phyloP scores from a whole-genome alignment of 2,113 vertebrate genomes.

The Leptodactylus fuscus region DNA sequence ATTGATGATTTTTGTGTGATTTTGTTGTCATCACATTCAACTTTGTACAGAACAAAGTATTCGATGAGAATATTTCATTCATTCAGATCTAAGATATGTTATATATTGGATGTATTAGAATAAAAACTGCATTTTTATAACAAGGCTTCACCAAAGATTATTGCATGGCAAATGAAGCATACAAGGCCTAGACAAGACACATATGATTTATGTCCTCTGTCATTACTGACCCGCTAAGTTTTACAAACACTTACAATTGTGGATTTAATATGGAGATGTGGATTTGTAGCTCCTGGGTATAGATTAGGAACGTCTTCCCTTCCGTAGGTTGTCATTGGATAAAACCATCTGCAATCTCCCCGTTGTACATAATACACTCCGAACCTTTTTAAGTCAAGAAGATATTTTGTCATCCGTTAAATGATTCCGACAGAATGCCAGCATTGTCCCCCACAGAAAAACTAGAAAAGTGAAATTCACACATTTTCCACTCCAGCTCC shows the following conservation, averaged over 20 bases:
- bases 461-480: slow-evolving; percentile 26
- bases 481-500: slow-evolving; percentile 35
- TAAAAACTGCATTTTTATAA: too few species aligned
- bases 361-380: background rate
- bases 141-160: too few species aligned
- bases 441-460: slow-evolving; percentile 10
- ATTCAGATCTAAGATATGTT: too few species aligned
- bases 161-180: background rate
- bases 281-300: background rate
- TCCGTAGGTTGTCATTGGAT: background rate
- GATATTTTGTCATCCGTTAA: slow-evolving; percentile 10
- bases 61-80: too few species aligned
- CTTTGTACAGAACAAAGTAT: too few species aligned
- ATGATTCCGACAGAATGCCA: background rate
- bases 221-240: background rate
- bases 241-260: background rate
- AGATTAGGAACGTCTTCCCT: background rate
- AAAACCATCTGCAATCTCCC: background rate
- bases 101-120: too few species aligned
- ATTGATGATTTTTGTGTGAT: too few species aligned
- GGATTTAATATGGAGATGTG: background rate
- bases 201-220: background rate
- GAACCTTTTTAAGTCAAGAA: slow-evolving; percentile 17
- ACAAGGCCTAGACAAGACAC: background rate
- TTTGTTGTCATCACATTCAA: too few species aligned